Evolutionary conservation across 2,888 invertebrate species (phyloP), one percentile per base, ranked within the genome.

Genomic region (Lottia scabra): DNA sequence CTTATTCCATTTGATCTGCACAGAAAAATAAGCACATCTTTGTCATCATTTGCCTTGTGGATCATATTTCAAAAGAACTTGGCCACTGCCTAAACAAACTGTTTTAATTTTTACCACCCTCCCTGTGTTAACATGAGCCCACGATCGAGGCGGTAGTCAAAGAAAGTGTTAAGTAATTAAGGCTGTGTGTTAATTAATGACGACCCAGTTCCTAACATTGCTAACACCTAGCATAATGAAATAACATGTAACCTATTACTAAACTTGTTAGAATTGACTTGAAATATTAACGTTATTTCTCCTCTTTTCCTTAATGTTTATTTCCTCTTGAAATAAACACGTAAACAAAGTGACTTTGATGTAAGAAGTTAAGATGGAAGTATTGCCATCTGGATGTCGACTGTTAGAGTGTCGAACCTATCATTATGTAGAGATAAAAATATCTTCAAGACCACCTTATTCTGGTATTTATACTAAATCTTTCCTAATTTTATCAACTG

Each of bases 281-380:
- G 56, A 23, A 23, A 56, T 23, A 56, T 56, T 56, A 56, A 56
- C 56, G 56, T 23, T 56, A 56, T 56, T 56, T 19, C 19, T 56
- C 19, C 23, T 56, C 19, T 56, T 23, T 56, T 56, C 56, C 56
- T 56, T 56, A 56, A 19, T 56, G 56, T 56, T 56, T 56, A 56
- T 56, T 56, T 56, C 56, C 56, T 4, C 56, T 56, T 56, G 56
- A 56, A 56, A 56, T 56, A 56, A 56, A 56, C 56, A 56, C 56
- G 56, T 56, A 56, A 56, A 56, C 23, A 56, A 56, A 23, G 23
- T 23, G 19, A 19, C 56, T 56, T 23, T 56, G 38, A 38, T 38
- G 38, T 38, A 38, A 38, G 38, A 38, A 38, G 38, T 56, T 19
- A 56, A 23, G 56, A 19, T 15, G 12, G 56, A 56, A 56, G 56